Evolutionary conservation across 1,140 invertebrate genomes (phyloP).

Genomic region (Phortica variegata): DNA sequence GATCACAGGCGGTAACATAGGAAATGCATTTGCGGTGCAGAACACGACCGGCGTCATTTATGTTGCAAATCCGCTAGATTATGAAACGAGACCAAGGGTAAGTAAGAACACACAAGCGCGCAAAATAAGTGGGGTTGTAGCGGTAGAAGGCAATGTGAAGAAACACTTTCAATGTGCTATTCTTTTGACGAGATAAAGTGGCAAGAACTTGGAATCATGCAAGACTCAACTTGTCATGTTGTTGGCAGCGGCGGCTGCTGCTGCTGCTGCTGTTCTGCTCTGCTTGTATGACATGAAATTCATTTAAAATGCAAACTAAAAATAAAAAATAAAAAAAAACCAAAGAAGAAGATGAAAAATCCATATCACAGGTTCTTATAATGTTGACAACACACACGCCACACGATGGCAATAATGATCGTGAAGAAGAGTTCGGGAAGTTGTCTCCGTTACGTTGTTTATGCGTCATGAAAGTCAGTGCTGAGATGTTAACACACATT

Average conservation of each 20-base stretch:
- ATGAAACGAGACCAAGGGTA: conserved; percentile 73
- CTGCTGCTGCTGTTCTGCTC: neutral
- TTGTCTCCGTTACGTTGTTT: too few relatives aligned
- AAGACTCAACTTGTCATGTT: too few relatives aligned
- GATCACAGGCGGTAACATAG: conserved; percentile 75
- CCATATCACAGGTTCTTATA: too few relatives aligned
- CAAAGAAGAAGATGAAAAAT: too few relatives aligned
- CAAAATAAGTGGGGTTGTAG: neutral
- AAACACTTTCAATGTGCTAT: neutral
- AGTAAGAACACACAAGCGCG: conserved; percentile 35
- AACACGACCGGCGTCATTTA: conserved; percentile 74
- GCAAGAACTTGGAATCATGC: neutral
- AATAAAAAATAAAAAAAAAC: too few relatives aligned
- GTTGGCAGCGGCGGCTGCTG: too few relatives aligned
- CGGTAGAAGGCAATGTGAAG: neutral
- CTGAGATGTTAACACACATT: too few relatives aligned
- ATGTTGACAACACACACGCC: too few relatives aligned
- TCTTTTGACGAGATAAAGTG: neutral
- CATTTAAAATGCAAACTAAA: too few relatives aligned
- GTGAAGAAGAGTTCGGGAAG: too few relatives aligned
- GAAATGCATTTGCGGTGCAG: conserved; percentile 74
- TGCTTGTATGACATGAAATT: neutral
- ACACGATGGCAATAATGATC: too few relatives aligned
- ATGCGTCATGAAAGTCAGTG: too few relatives aligned
- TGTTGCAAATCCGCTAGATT: conserved; percentile 72